Conservation (phyloP, 2,797 vertebrate genomes). For the Falco biarmicus region DNA sequence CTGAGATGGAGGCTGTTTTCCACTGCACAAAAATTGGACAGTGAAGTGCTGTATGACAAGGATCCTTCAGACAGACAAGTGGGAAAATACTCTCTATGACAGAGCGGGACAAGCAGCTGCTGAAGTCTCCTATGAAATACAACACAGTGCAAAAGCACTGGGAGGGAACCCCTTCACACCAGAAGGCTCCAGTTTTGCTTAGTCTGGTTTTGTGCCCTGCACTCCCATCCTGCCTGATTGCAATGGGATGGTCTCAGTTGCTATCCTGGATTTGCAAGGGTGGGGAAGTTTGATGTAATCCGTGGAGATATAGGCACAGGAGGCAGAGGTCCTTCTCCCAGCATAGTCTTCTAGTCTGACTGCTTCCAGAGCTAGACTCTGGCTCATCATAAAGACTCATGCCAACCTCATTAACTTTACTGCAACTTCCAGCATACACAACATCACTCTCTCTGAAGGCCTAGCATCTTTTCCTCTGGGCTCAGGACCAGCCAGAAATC, state of each 20-base stretch:
- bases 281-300: not conserved
- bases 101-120: not conserved
- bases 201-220: not conserved
- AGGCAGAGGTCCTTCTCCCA: not conserved
- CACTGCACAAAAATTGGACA: slow-evolving; percentile 29
- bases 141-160: not conserved
- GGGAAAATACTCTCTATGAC: not conserved
- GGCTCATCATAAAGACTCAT: not conserved
- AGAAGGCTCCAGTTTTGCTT: not conserved
- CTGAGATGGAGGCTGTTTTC: slow-evolving; percentile 28
- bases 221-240: not conserved
- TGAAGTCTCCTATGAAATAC: not conserved
- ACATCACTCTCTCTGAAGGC: not conserved
- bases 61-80: not conserved
- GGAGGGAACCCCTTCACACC: not conserved
- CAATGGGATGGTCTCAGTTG: not conserved
- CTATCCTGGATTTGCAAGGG: not conserved
- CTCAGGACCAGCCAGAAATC: not conserved
- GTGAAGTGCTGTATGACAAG: not conserved
- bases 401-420: not conserved
- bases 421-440: not conserved
- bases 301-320: not conserved
- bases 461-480: not conserved
- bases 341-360: not conserved
- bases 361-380: not conserved